Base-by-base conservation (phyloP, 2,797 vertebrate genomes). In the Macropus fuliginosus region DNA sequence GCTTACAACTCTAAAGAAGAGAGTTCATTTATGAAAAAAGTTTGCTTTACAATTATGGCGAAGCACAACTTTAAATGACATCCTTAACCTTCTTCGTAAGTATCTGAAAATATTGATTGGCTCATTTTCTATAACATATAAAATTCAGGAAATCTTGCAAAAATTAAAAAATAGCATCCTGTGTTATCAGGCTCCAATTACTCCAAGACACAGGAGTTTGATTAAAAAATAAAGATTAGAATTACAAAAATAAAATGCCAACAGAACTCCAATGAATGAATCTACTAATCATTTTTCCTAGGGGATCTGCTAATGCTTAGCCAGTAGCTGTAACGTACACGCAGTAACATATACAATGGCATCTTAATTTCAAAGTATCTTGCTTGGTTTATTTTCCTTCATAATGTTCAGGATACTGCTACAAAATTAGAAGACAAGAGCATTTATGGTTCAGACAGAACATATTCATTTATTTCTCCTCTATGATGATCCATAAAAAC, bases 401-500 rank as follows among this genome's bases (percentile, higher is more conserved):
- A 29, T 21, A 12, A 94, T 94, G 89, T 97, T 96, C 3, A 96
- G 94, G 74, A 94, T 66, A 74, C 62, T 93, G 54, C 29, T 55
- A 13, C 54, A 95, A 94, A 54, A 57, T 93, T 94, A 96, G 91
- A 46, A 93, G 56, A 66, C 94, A 91, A 93, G 14, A 91, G 12
- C 16, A 91, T 24, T 50, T 56, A 94, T 81, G 34, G 93, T 89
- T 92, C 46, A 94, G 50, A 95, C 54, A 95, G 46, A 94, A 91
- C 28, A 92, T 6, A 95, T 52, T 31, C 54, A 92, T 57, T 92
- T 57, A 91, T 57, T 93, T 96, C 28, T 91, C 57, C 66, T 96
- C 93, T 94, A 95, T 92, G 74, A 27, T 90, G 90, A 94, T 95
- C 74, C 59, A 91, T 56, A 96, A 95, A 96, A 94, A 90, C 59